Conservation (phyloP, 2,888 invertebrate genomes). For the Melieria crassipennis region DNA sequence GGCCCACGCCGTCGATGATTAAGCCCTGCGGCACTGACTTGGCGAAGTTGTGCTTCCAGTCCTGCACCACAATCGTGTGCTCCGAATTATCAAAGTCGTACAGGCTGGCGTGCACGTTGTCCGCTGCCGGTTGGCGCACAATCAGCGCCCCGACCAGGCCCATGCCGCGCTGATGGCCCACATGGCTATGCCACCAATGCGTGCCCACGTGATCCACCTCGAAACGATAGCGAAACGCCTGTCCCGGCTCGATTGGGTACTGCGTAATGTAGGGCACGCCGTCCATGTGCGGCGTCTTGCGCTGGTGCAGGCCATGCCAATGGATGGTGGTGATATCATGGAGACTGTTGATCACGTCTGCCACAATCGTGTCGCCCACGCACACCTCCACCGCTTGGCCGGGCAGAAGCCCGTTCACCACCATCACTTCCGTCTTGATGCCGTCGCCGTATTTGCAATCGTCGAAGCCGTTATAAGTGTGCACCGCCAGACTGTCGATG, state of each 20-base stretch:
- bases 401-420: constrained; percentile 56
- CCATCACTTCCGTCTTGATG: constrained; percentile 52
- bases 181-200: constrained; percentile 63
- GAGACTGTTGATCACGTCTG: constrained; percentile 58
- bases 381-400: constrained; percentile 58
- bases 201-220: constrained; percentile 56
- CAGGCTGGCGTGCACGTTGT: constrained; percentile 51
- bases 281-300: constrained; percentile 58
- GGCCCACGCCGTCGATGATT: constrained; percentile 57
- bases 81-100: constrained; percentile 58
- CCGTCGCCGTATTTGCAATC: constrained; percentile 60
- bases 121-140: constrained; percentile 49
- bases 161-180: constrained; percentile 56
- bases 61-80: constrained; percentile 57
- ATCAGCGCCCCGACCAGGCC: constrained; percentile 56
- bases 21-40: constrained; percentile 54
- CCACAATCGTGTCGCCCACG: constrained; percentile 58
- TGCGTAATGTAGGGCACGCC: constrained; percentile 61
- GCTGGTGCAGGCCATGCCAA: constrained; percentile 62
- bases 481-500: constrained; percentile 46
- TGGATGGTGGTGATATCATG: constrained; percentile 59
- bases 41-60: constrained; percentile 57
- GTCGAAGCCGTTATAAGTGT: constrained; percentile 39
- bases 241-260: constrained; percentile 60
- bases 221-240: constrained; percentile 59